Evolutionary conservation across 1,140 invertebrate genomes (phyloP), one percentile per base, ranked within the genome.

Genomic region (Scaptomyza pallida): DNA sequence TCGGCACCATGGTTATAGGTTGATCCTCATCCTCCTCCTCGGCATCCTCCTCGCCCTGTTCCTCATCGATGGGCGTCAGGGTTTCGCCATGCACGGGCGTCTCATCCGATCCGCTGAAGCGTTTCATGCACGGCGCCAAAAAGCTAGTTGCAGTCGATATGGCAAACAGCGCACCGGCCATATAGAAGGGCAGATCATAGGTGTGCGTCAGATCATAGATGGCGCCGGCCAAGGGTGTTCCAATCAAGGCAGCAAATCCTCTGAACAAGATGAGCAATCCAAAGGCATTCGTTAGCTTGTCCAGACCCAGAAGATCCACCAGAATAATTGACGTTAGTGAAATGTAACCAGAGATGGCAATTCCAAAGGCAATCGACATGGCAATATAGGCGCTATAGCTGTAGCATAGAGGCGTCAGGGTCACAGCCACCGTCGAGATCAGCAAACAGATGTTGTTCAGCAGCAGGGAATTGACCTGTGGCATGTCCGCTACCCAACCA

Each of bases 301-400:
- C 98, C 80, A 99, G 92, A 10, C 98, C 98, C 30, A 99, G 93
- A 13, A 99, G 92, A 89, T 99, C 98, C 72, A 99, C 98, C 47
- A 99, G 93, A 82, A 99, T 98, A 89, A 99, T 99, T 15, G 98
- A 99, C 33, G 98, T 99, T 40, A 99, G 92, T 0, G 98, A 99
- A 78, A 99, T 98, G 92, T 99, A 99, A 26, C 98, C 98, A 72
- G 98, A 98, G 60, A 99, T 96, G 86, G 98, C 97, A 67, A 99
- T 93, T 55, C 98, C 99, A 91, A 99, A 99, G 78, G 97, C 95
- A 48, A 97, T 94, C n/a, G 97, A 94, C 91, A 98, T 96, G 2
- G 94, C 91, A 17, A 97, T 94, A 72, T 98, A 97, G 44, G 95
- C 92, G 3, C 92, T 89, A 80, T 97, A 99, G 10, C 94, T 94